Evolutionary conservation across 2,797 vertebrate genomes (phyloP), one percentile per base, ranked within the genome.

Genomic region (Smutsia gigantea): DNA sequence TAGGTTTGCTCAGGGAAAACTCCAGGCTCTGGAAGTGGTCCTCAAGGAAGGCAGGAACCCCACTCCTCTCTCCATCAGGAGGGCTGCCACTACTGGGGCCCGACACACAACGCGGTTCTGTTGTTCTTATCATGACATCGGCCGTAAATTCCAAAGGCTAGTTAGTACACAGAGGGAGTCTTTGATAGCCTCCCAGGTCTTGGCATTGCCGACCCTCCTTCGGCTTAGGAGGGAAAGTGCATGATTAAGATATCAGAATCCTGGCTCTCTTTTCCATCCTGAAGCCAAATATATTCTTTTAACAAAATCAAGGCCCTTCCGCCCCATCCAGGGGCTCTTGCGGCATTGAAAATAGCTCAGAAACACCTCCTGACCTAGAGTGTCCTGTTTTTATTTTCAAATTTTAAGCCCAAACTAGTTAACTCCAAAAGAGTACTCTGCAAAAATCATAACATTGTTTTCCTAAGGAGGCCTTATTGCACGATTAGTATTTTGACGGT

Each of bases 401-500:
- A 29, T 92, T 87, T 59, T 66, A 92, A 95, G 34, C 23, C 85
- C 78, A 90, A 92, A 57, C 51, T 55, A 7, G n/a, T 81, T 83
- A 88, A 97, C 77, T 95, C 92, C 93, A 92, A 95, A 93, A 78
- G 46, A 61, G 34, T 23, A 74, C 61, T 87, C 17, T 72, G 39
- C 74, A 95, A 96, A 97, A 97, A 55, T 92, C 55, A 17, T 49
- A 82, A 68, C 78, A 68, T 46, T 85, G 21, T 92, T 96, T 92
- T 74, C 64, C 84, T 57, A 84, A 94, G 31, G 79, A 95, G 93
- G 17, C n/a, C 75, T 87, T 93, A 84, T 1, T 87, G 92, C 87
- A 69, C 85, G 75, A 96, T 83, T 66, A 75, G 68, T 87, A 78
- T 37, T 59, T 59, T 74, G 78, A 93, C 39, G 27, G 27, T 42